Evolutionary conservation across 2,797 vertebrate genomes (phyloP).

Genomic region (Otolemur crassicaudatus): DNA sequence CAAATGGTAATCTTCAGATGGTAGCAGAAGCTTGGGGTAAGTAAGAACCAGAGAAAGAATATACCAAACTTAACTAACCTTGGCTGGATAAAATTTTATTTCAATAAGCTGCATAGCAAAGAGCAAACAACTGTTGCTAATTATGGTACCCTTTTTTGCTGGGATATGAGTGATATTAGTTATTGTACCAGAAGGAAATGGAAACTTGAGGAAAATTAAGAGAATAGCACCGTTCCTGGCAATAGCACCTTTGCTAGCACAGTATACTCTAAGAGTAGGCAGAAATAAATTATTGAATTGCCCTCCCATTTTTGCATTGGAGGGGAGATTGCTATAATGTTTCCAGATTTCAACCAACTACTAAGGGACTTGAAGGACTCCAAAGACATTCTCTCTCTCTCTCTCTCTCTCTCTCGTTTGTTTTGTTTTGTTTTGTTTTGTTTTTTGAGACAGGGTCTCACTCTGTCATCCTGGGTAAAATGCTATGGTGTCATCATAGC

Average conservation of each 20-base stretch:
- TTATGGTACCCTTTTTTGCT: background rate
- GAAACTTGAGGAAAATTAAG: background rate
- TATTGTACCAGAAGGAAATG: background rate
- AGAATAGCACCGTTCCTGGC: background rate
- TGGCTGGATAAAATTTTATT: slow-evolving; percentile 43
- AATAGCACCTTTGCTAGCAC: background rate
- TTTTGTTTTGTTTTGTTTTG: too few relatives aligned
- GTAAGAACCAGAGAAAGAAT: background rate
- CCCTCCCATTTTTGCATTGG: too few relatives aligned
- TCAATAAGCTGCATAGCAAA: background rate
- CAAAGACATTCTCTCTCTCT: too few relatives aligned
- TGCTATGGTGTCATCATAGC: too few relatives aligned
- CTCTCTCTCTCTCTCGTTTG: too few relatives aligned
- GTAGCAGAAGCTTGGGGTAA: slow-evolving; percentile 18
- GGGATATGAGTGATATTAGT: background rate
- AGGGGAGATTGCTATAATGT: too few relatives aligned
- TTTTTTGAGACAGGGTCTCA: too few relatives aligned
- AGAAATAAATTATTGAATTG: background rate
- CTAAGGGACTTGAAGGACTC: too few relatives aligned
- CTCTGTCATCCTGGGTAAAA: too few relatives aligned
- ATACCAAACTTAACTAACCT: background rate
- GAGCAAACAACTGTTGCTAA: background rate
- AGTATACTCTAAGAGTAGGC: background rate
- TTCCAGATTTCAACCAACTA: too few relatives aligned
- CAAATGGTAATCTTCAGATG: background rate